phyloP scores from a whole-genome alignment of 2,113 vertebrate genomes.

The Zootoca vivipara region DNA sequence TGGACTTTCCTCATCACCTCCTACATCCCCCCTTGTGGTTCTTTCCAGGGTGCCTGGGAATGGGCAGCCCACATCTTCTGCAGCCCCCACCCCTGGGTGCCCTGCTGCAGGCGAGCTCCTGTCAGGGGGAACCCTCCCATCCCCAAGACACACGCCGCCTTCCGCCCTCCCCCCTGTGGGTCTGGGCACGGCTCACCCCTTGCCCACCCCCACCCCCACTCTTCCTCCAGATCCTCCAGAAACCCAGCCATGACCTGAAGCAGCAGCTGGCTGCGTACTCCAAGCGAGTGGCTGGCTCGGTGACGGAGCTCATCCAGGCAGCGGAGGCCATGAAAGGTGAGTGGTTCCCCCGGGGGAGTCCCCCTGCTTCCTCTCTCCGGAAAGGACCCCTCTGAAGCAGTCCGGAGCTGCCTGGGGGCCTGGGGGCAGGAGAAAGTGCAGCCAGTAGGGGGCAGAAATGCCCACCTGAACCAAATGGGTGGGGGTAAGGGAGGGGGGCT shows the following conservation, averaged over 20 bases:
- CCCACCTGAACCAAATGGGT: no score
- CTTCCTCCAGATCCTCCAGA: conserved; percentile 87
- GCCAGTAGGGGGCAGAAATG: not conserved
- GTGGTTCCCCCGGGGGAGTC: accelerated
- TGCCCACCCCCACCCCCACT: not conserved
- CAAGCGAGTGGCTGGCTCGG: conserved; percentile 92
- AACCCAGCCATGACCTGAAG: conserved; percentile 91
- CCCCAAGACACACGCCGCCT: not conserved
- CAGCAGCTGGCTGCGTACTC: conserved; percentile 92
- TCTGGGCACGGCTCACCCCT: not conserved
- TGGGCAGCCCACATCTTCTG: not conserved
- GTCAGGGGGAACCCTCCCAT: no score
- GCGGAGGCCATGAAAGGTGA: conserved; percentile 99
- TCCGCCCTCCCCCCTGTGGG: not conserved
- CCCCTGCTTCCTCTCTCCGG: not conserved
- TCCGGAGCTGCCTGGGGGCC: no score
- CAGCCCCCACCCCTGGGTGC: not conserved
- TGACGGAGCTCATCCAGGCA: conserved; percentile 97
- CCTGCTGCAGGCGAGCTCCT: no score
- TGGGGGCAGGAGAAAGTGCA: not conserved
- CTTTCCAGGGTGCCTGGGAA: not conserved
- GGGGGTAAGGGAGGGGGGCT: no score
- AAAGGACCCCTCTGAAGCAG: not conserved
- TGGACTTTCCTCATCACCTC: not conserved
- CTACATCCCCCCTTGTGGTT: not conserved